Percentiles rank a stretch among this genome's conserved stretches.
phyloP scores from a whole-genome alignment of 2,797 vertebrate genomes.

The Sebastes kiyomatsui region DNA sequence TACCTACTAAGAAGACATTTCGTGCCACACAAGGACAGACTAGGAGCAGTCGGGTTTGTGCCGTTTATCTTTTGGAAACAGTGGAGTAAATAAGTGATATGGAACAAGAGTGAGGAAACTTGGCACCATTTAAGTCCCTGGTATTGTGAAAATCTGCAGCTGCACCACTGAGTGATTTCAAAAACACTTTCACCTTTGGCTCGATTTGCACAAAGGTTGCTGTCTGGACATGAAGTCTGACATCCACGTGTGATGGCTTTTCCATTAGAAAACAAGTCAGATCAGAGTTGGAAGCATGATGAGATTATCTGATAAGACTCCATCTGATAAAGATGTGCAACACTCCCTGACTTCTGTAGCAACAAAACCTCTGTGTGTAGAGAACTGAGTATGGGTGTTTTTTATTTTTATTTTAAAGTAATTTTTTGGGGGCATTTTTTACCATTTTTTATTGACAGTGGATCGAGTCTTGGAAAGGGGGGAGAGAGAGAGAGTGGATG shows the following conservation, averaged over 20 bases:
- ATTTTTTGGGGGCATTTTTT: too few relatives aligned
- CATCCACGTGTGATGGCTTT: neutral
- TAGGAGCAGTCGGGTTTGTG: neutral
- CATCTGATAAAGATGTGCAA: neutral
- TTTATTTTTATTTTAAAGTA: too few relatives aligned
- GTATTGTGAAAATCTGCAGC: slow-evolving; percentile 59
- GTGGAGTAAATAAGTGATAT: slow-evolving; percentile 11
- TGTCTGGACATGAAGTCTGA: slow-evolving; percentile 4
- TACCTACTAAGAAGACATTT: neutral
- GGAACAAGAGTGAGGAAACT: slow-evolving; percentile 23
- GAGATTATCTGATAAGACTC: neutral
- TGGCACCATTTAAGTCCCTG: slow-evolving; percentile 6
- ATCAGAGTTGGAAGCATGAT: neutral
- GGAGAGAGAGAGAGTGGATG: too few relatives aligned
- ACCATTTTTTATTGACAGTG: too few relatives aligned
- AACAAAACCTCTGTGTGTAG: neutral
- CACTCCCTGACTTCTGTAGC: neutral
- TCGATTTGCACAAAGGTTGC: slow-evolving; percentile 17
- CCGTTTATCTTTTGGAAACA: neutral
- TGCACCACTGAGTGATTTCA: slow-evolving; percentile 29
- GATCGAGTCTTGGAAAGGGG: too few relatives aligned
- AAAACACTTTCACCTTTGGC: slow-evolving; percentile 28
- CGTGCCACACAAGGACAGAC: neutral
- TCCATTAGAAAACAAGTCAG: neutral
- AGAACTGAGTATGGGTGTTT: neutral